Conservation (phyloP, 23 tunicate genomes). For the Diplosoma virens region DNA sequence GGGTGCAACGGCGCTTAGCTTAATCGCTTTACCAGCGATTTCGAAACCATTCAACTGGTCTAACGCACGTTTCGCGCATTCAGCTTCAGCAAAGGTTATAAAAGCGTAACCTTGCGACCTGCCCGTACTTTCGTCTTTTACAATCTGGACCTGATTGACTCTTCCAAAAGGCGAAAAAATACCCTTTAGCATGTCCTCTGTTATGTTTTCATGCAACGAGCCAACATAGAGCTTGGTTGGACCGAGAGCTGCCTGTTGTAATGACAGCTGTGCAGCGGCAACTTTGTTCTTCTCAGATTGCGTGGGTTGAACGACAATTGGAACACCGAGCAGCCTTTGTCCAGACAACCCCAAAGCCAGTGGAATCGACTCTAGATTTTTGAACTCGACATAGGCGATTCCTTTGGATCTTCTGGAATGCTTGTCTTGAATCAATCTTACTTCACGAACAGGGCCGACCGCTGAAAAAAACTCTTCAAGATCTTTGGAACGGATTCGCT, state of each 20-base stretch:
- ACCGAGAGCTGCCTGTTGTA: constrained; percentile 75
- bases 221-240: constrained; percentile 91
- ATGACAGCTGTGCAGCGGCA: constrained; percentile 61
- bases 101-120: constrained; percentile 78
- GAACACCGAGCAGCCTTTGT: constrained; percentile 84
- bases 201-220: constrained; percentile 85
- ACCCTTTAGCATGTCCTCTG: constrained; percentile 91
- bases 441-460: constrained; percentile 94
- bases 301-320: constrained; percentile 92
- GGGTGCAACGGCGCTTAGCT: constrained; percentile 49
- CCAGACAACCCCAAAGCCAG: constrained; percentile 83
- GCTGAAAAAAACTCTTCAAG: constrained; percentile 94
- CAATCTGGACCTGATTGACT: constrained; percentile 73
- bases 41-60: constrained; percentile 92
- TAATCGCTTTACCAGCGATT: constrained; percentile 89
- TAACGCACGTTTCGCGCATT: constrained; percentile 78
- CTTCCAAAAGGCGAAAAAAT: constrained; percentile 93
- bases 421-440: constrained; percentile 83
- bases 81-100: constrained; percentile 84
- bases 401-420: constrained; percentile 89
- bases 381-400: constrained; percentile 91
- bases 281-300: constrained; percentile 94
- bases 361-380: constrained; percentile 84
- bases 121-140: constrained; percentile 71
- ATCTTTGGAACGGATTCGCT: constrained; percentile 71